Evolutionary conservation across 2,113 vertebrate genomes (phyloP), one percentile per base, ranked within the genome.

Genomic region (Cyprinodon brontotheroides): DNA sequence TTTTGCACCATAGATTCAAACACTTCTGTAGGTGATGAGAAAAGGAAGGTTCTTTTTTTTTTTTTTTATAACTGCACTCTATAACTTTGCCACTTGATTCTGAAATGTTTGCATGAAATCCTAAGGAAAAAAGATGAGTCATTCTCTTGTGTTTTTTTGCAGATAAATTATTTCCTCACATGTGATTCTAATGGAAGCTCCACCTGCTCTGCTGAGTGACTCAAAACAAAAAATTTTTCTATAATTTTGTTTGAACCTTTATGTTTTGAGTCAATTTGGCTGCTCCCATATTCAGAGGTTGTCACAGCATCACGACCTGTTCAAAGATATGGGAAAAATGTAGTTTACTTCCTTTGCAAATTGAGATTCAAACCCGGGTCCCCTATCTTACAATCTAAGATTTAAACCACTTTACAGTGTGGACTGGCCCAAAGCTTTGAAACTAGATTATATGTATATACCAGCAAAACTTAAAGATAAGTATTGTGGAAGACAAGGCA

Each of bases 131-230:
- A 20, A 40, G 39, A 64, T 17, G 29, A 62, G 13, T 37, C 36
- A 37, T 12, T 62, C 37, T 17, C 37, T 12, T 10, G 13, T 38
- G 22, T 37, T 61, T 61, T 14, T 15, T 5, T n/a, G 50, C 50
- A 15, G 50, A n/a, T 57, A 6, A 3, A 20, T 6, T n/a, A 11
- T 86, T 78, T 88, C 41, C 91, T 75, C 83, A 87, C 82, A 92
- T 91, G 89, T 74, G 70, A 68, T 39, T 41, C 60, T 78, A 65
- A 75, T 80, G 39, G 71, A 61, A 68, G 57, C 10, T 36, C 12
- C 75, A 11, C 41, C 63, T 15, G 36, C 57, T 76, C 36, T 0
- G 8, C 75, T 50, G 62, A 66, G 37, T 63, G 74, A 63, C 65
- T 59, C 29, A 29, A 29, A 29, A 2, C 29, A 29, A 29, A 29